Evolutionary conservation across 2,113 vertebrate genomes (phyloP).

Genomic region (Puffinus mauretanicus): DNA sequence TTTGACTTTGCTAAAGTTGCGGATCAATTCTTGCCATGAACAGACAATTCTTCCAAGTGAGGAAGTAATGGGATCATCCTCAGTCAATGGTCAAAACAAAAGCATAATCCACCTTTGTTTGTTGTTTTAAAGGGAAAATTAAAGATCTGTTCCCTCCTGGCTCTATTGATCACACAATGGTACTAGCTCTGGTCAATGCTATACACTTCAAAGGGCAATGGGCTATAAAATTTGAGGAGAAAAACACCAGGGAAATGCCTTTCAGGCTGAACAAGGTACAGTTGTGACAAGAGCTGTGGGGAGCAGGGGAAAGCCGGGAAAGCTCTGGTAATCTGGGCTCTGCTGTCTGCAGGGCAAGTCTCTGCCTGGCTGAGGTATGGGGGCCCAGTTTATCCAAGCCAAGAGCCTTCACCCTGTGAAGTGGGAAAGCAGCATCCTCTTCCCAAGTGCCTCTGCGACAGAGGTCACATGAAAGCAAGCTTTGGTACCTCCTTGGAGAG

Average conservation of each 20-base stretch:
- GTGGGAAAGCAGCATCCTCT: not conserved
- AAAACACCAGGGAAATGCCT: conserved; percentile 75
- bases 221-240: conserved; percentile 71
- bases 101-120: not conserved
- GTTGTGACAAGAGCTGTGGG: not conserved
- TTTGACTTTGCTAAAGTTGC: not conserved
- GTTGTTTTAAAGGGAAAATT: conserved; percentile 74
- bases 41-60: not conserved
- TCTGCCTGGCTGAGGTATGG: not conserved
- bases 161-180: conserved; percentile 61
- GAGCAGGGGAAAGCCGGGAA: not conserved
- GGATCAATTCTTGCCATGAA: not conserved
- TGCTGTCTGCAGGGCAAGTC: not conserved
- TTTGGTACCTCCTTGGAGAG: not conserved
- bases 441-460: not conserved
- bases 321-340: not conserved
- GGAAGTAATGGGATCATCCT: not conserved
- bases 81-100: not conserved
- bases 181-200: conserved; percentile 79
- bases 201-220: conserved; percentile 86
- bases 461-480: not conserved
- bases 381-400: not conserved
- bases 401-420: not conserved
- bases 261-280: conserved; percentile 79
- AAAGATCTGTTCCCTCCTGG: conserved; percentile 77